Conservation (phyloP, 2,113 vertebrate species). For the Diphyllodes magnificus region DNA sequence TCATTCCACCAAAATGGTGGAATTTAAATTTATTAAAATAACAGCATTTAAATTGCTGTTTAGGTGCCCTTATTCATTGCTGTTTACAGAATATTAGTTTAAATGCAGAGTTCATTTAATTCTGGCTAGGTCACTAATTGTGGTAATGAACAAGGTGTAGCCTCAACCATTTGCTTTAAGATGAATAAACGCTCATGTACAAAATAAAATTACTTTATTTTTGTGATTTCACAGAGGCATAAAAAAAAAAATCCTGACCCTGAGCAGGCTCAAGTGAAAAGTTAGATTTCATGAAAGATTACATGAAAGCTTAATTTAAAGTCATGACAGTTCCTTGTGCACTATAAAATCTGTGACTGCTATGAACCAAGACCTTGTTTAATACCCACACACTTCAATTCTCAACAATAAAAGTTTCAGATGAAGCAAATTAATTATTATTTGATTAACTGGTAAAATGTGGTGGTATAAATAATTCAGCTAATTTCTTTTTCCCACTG, state of each 20-base stretch:
- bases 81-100: not conserved
- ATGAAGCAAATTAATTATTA: slow-evolving; percentile 49
- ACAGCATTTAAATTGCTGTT: slow-evolving; percentile 36
- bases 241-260: not conserved
- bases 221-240: not conserved
- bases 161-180: not conserved
- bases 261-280: not conserved
- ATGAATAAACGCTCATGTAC: not conserved
- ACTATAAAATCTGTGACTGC: not conserved
- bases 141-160: slow-evolving; percentile 42
- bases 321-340: not conserved
- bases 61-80: not conserved
- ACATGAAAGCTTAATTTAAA: slow-evolving; percentile 7
- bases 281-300: not conserved
- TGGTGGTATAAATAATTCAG: slow-evolving; percentile 44
- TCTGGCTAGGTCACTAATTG: slow-evolving; percentile 8
- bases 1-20: slow-evolving; percentile 7
- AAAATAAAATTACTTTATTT: not conserved
- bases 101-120: slow-evolving; percentile 34
- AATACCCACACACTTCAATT: not conserved
- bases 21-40: no score
- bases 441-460: slow-evolving; percentile 38
- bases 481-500: not conserved
- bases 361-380: not conserved
- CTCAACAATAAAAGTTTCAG: slow-evolving; percentile 2